These are phyloP conservation scores for Schizaphis graminum DNA, from an alignment of 2,888 invertebrate species.

Conservation along the genomic window DNA sequence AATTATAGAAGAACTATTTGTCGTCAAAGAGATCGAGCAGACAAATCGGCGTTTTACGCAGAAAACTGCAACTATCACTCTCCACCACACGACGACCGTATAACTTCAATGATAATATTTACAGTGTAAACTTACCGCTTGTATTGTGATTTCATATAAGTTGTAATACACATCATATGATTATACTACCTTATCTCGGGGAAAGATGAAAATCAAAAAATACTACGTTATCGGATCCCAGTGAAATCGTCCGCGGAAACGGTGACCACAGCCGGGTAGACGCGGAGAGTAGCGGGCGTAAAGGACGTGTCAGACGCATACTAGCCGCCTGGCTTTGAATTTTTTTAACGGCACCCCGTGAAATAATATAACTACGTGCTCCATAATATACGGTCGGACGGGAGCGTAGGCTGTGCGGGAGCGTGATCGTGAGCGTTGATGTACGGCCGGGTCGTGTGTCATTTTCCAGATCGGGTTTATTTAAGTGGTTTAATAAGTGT, in stretches of 20 bases:
- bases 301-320: background rate
- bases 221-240: background rate
- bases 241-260: background rate
- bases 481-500: conserved; percentile 64
- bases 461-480: conserved; percentile 55
- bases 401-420: background rate
- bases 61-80: background rate
- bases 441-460: conserved; percentile 34
- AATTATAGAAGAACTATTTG: background rate
- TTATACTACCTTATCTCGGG: background rate
- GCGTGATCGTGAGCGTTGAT: conserved; percentile 27
- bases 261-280: background rate
- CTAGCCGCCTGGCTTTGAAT: background rate
- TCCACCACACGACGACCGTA: too few relatives aligned
- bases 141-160: background rate
- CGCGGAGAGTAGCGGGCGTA: background rate
- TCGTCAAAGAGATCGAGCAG: background rate
- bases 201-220: background rate
- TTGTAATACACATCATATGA: background rate
- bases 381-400: background rate
- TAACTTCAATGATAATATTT: background rate
- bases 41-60: background rate
- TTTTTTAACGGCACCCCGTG: background rate
- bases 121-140: background rate
- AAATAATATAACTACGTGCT: conserved; percentile 12